Evolutionary conservation across 2,113 vertebrate species (phyloP).

Genomic region (Otis tarda): DNA sequence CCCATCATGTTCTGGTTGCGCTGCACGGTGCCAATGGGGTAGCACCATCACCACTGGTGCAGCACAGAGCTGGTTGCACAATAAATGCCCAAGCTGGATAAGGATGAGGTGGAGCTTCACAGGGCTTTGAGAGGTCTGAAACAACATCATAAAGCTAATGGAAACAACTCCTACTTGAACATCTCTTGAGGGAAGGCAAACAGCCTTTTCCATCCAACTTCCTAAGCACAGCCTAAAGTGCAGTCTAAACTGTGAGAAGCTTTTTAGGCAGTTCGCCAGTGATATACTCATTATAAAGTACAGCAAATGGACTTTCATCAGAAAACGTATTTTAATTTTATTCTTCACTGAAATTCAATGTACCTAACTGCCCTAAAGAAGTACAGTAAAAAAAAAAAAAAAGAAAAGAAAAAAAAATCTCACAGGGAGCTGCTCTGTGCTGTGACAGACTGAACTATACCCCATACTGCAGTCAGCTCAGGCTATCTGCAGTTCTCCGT

Average conservation of each 20-base stretch:
- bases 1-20: accelerated
- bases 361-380: neutral
- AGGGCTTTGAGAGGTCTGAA: neutral
- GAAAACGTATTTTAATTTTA: neutral
- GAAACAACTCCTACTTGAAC: neutral
- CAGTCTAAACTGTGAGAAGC: neutral
- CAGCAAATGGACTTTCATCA: neutral
- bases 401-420: neutral
- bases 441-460: neutral
- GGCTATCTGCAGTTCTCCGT: neutral
- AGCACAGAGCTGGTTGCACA: neutral
- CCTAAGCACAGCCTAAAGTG: neutral
- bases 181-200: neutral
- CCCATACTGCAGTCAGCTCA: neutral
- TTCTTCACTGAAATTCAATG: neutral
- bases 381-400: neutral
- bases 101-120: neutral
- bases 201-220: neutral
- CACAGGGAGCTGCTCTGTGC: neutral
- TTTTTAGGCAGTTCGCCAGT: neutral
- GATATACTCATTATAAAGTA: neutral
- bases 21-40: accelerated
- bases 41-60: neutral
- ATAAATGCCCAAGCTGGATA: neutral
- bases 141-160: neutral